Evolutionary conservation across 2,888 invertebrate species (phyloP).

Genomic region (Laothoe populi): DNA sequence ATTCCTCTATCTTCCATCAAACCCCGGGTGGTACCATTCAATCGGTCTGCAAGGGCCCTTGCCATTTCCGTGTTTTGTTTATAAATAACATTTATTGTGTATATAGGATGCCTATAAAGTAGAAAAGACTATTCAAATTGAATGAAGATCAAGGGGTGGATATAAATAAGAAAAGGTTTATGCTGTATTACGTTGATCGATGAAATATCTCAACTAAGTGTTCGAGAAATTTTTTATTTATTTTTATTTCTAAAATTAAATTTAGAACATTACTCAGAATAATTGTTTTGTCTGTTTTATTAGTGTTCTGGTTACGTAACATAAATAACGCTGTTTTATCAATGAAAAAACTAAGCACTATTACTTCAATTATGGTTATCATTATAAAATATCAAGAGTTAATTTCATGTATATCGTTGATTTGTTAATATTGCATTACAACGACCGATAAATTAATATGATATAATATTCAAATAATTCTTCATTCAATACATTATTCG

Average conservation of each 20-base stretch:
- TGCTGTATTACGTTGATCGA: background rate
- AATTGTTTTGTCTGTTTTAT: no score
- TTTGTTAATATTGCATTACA: constrained; percentile 11
- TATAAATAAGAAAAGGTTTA: background rate
- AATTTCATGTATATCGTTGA: background rate
- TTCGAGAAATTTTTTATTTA: no score
- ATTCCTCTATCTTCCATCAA: constrained; percentile 7
- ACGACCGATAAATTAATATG: constrained; percentile 13
- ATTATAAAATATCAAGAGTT: constrained; percentile 1
- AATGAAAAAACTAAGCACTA: background rate
- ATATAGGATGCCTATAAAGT: background rate
- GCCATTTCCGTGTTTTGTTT: constrained; percentile 5
- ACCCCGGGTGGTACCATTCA: constrained; percentile 11
- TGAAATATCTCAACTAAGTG: no score
- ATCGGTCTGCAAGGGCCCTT: background rate
- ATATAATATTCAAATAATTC: constrained; percentile 17
- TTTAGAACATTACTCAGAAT: no score
- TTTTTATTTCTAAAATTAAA: no score
- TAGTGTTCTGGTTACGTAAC: background rate
- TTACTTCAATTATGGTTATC: background rate
- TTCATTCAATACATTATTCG: background rate
- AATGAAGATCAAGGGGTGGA: background rate
- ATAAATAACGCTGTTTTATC: background rate
- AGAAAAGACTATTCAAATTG: background rate
- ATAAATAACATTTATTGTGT: background rate